These are phyloP conservation scores for Eupithecia tripunctaria DNA, from an alignment of 2,888 invertebrate genomes.

Conservation along the genomic window DNA sequence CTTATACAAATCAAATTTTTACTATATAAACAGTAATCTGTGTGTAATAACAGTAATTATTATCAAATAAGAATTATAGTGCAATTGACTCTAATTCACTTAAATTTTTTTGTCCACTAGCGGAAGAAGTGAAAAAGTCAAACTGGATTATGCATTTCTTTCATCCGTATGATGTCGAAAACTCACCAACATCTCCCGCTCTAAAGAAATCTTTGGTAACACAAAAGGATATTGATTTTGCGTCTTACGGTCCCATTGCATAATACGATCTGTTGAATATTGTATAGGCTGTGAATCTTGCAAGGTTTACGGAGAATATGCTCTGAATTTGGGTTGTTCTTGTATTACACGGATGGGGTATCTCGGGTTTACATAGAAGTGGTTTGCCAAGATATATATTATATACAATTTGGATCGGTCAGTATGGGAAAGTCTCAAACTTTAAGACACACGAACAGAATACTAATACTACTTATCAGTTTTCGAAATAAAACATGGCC, in stretches of 20 bases:
- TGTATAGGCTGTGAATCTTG: conserved; percentile 60
- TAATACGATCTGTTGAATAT: conserved; percentile 76
- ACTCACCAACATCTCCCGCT: not conserved
- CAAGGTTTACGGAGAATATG: conserved; percentile 35
- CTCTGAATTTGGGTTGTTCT: conserved; percentile 17
- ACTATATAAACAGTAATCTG: too few species aligned
- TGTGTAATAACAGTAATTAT: too few species aligned
- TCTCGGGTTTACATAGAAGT: conserved; percentile 2
- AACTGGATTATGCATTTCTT: not conserved
- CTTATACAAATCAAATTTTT: too few species aligned
- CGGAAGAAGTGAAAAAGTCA: too few species aligned
- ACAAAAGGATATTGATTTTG: conserved; percentile 79
- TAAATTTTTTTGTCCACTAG: too few species aligned
- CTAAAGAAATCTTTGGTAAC: conserved; percentile 58
- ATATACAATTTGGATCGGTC: too few species aligned
- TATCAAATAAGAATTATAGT: too few species aligned
- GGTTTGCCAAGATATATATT: not conserved
- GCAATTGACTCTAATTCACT: too few species aligned
- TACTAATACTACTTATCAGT: too few species aligned
- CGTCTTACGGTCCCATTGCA: conserved; percentile 72
- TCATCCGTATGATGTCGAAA: conserved; percentile 7
- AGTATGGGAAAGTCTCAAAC: too few species aligned
- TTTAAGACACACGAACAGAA: too few species aligned
- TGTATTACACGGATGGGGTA: conserved; percentile 31
- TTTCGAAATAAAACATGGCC: too few species aligned